These are phyloP conservation scores for Rhodophaea formosa DNA, from an alignment of 2,888 invertebrate species.

Conservation along the genomic window DNA sequence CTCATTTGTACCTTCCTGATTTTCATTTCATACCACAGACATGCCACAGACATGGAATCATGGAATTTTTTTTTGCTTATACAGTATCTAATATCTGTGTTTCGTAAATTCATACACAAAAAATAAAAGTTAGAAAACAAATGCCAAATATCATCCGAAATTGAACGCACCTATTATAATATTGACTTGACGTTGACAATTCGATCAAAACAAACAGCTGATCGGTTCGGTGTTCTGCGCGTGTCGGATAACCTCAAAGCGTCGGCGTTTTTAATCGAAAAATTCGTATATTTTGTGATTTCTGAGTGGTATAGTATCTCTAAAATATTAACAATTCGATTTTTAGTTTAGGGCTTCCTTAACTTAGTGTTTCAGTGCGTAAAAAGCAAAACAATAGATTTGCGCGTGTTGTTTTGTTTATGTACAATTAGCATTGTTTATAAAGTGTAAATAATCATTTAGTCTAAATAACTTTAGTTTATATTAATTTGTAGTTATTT, in stretches of 20 bases:
- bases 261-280: constrained; percentile 28
- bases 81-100: too few relatives aligned
- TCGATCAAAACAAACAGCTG: constrained; percentile 31
- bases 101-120: too few relatives aligned
- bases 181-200: constrained; percentile 16
- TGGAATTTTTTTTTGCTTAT: too few relatives aligned
- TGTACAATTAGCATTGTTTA: neutral
- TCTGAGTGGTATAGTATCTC: neutral
- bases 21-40: too few relatives aligned
- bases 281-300: neutral
- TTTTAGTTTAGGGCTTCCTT: neutral
- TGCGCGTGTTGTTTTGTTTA: constrained; percentile 11
- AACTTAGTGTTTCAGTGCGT: neutral
- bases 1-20: too few relatives aligned
- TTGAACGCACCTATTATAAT: neutral
- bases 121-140: too few relatives aligned
- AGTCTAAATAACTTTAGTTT: neutral
- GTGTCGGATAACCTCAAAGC: constrained; percentile 36
- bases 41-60: too few relatives aligned
- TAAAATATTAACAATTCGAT: neutral
- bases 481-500: neutral
- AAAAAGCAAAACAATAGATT: neutral
- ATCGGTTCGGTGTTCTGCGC: constrained; percentile 23
- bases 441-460: constrained; percentile 8
- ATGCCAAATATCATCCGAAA: too few relatives aligned